Percentiles rank a stretch among this genome's conserved stretches.
Conservation (phyloP, 2,797 vertebrate genomes). For the Rhynchotus rufescens region DNA sequence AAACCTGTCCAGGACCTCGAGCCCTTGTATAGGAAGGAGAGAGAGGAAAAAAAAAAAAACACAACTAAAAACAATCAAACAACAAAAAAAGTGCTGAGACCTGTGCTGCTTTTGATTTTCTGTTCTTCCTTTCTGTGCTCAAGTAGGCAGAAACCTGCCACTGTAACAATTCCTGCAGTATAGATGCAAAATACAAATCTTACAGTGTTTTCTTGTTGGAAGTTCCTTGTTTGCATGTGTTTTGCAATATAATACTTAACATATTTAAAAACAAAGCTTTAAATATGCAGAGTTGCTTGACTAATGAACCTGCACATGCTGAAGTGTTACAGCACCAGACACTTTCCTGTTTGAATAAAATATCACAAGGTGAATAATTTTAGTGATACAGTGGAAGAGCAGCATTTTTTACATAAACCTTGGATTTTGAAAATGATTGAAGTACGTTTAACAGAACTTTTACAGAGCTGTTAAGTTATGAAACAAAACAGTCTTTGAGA, state of each 20-base stretch:
- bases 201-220: not conserved
- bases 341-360: not conserved
- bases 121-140: not conserved
- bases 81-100: not conserved
- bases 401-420: slow-evolving; percentile 1
- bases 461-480: not conserved
- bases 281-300: not conserved
- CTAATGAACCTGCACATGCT: not conserved
- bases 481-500: not conserved
- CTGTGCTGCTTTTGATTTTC: not conserved
- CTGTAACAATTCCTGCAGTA: not conserved
- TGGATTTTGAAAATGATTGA: slow-evolving; percentile 27
- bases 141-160: not conserved
- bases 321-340: not conserved
- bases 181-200: not conserved
- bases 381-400: not conserved
- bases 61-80: not conserved
- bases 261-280: not conserved
- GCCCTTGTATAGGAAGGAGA: not conserved
- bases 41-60: not conserved
- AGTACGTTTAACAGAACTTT: not conserved
- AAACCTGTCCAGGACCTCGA: not conserved
- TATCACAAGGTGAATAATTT: slow-evolving; percentile 39
- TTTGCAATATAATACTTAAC: not conserved
- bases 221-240: not conserved